Conservation (phyloP, 2,113 vertebrate species). For the Pterophyllum scalare region DNA sequence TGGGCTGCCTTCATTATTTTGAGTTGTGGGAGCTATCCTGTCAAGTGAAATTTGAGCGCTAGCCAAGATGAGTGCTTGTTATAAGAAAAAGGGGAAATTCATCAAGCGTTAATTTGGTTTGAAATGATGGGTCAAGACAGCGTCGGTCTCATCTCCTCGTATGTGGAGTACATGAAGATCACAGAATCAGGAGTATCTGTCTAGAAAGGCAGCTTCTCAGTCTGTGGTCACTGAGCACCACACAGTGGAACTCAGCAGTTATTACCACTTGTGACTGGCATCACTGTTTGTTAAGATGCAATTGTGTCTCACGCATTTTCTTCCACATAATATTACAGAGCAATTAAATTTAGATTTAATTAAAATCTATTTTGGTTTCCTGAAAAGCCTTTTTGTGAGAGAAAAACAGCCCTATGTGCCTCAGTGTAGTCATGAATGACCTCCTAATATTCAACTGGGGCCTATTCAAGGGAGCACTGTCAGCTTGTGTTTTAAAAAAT, state of each 20-base stretch:
- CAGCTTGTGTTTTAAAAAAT: not conserved
- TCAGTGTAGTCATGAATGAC: not conserved
- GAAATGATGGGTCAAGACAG: conserved; percentile 66
- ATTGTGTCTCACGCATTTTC: not conserved
- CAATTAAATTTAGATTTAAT: not conserved
- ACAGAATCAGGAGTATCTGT: not conserved
- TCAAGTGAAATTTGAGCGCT: conserved; percentile 71
- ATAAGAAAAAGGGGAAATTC: conserved; percentile 68
- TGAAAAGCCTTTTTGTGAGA: not conserved
- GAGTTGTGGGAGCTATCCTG: conserved; percentile 59
- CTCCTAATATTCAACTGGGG: not conserved
- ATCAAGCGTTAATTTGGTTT: conserved; percentile 78
- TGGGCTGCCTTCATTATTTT: conserved; percentile 68
- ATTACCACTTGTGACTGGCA: conserved; percentile 29
- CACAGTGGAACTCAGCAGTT: conserved; percentile 55
- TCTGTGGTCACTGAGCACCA: conserved; percentile 65
- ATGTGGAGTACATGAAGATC: not conserved
- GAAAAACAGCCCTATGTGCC: not conserved
- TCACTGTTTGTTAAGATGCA: not conserved
- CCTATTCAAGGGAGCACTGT: not conserved
- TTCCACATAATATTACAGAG: not conserved
- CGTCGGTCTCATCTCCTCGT: conserved; percentile 37
- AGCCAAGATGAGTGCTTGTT: conserved; percentile 70
- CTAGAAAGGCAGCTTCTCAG: not conserved
- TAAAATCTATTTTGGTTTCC: not conserved